Base-by-base conservation (phyloP, 2,888 invertebrate species). In the Apodemia mormo region DNA sequence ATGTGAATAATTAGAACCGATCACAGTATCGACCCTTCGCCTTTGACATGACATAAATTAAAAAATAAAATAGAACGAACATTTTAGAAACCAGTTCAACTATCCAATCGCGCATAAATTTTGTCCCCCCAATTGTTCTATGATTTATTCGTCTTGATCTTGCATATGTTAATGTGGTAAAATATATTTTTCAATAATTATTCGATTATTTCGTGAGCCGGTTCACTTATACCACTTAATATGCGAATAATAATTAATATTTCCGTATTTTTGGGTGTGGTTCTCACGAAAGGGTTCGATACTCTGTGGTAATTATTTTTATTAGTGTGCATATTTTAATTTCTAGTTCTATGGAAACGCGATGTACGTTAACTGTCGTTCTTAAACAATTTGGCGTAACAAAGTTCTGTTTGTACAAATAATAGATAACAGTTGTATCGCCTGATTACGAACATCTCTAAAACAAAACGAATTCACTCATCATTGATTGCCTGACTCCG, bases 161-260 rank as follows among this genome's bases (percentile, higher is more conserved):
- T 87, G 86, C 87, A 87, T 91, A 93, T 90, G 90, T 81, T 83
- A 89, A 90, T 90, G 75, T 72, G 70, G 76, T 68, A 68, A 70
- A 73, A 75, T 71, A 81, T 80, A 78, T 78, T 79, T 79, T 78
- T 79, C 78, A 80, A 81, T 82, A 82, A 82, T 82, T 78, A 81
- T 82, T 79, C 75, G 78, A 81, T 81, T 80, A 80, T 78, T 74
- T 71, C 68, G 75, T 72, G 73, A 77, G 61, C 81, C 80, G 76
- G 81, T 81, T 79, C 70, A 68, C 49, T 73, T 75, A 67, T 76
- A 72, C 82, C 87, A 81, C 84, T 92, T 91, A 91, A 88, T 91
- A 93, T 92, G 92, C 89, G 88, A 90, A 92, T 92, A 91, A 87
- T 86, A 90, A 92, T 91, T 91, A 91, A 82, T 80, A 80, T 86